Evolutionary conservation across 2,888 invertebrate species (phyloP).

Genomic region (Drosophila conformis): DNA sequence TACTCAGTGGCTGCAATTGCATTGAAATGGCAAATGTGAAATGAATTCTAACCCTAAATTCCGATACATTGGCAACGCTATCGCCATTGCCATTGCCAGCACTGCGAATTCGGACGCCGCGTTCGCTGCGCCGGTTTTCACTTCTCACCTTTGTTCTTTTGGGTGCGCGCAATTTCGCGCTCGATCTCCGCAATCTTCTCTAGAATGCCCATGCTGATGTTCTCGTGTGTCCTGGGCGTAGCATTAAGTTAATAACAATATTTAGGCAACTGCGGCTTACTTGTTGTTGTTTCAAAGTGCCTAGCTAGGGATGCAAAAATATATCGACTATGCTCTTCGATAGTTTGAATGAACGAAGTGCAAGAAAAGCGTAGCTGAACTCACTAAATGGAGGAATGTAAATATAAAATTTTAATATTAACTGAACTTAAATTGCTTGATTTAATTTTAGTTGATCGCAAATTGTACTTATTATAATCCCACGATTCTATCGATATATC

Average conservation of each 20-base stretch:
- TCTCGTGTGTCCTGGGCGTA: conserved; percentile 26
- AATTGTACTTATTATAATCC: background rate
- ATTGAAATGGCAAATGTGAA: conserved; percentile 13
- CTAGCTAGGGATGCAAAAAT: conserved; percentile 13
- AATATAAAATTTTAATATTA: too few relatives aligned
- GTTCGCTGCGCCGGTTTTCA: conserved; percentile 49
- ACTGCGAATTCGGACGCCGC: conserved; percentile 51
- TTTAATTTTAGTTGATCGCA: background rate
- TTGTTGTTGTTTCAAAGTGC: conserved; percentile 53
- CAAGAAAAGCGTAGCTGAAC: too few relatives aligned
- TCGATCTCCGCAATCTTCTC: conserved; percentile 99
- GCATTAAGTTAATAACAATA: conserved; percentile 68
- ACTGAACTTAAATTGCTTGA: background rate
- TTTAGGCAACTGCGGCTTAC: conserved; percentile 23
- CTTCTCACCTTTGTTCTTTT: conserved; percentile 97
- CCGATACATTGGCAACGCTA: conserved; percentile 40
- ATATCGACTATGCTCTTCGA: conserved; percentile 17
- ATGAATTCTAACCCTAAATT: conserved; percentile 79
- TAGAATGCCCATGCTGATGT: conserved; percentile 94
- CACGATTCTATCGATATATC: background rate
- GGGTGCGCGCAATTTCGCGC: conserved; percentile 98
- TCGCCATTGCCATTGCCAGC: conserved; percentile 53
- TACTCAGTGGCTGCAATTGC: conserved; percentile 95
- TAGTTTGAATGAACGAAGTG: background rate
- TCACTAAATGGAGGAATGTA: background rate